phyloP scores from a whole-genome alignment of 2,888 invertebrate species.

The Vesta saturnalis region DNA sequence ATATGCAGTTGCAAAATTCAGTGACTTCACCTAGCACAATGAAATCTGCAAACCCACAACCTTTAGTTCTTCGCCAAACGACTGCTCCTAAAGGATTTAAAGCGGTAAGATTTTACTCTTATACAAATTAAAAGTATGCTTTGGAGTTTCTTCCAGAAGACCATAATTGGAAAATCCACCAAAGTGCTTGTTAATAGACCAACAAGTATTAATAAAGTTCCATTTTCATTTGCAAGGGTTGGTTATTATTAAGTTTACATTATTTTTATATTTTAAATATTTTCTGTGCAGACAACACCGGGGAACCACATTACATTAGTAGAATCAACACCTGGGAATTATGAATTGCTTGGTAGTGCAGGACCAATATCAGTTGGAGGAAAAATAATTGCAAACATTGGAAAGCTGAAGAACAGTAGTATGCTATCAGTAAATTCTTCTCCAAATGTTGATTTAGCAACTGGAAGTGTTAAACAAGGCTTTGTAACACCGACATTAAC shows the following conservation, averaged over 20 bases:
- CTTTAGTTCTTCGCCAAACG: slow-evolving; percentile 31
- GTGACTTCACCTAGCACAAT: slow-evolving; percentile 12
- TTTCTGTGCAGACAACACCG: slow-evolving; percentile 36
- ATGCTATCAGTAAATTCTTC: slow-evolving; percentile 24
- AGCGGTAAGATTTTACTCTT: slow-evolving; percentile 22
- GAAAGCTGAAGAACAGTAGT: slow-evolving; percentile 33
- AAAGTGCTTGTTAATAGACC: slow-evolving; percentile 53
- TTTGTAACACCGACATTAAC: too few species aligned
- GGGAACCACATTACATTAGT: slow-evolving; percentile 53
- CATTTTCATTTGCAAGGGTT: slow-evolving; percentile 39
- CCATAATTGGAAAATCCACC: slow-evolving; percentile 51
- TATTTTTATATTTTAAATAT: neutral
- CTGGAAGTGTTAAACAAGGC: slow-evolving; percentile 18
- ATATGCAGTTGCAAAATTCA: slow-evolving; percentile 20
- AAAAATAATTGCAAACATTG: slow-evolving; percentile 28
- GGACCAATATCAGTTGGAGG: slow-evolving; percentile 40
- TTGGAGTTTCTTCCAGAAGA: slow-evolving; percentile 48
- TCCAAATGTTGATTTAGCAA: neutral
- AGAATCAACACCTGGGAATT: slow-evolving; percentile 55
- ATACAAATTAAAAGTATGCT: neutral
- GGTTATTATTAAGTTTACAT: neutral
- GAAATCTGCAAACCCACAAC: slow-evolving; percentile 19
- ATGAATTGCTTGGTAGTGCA: slow-evolving; percentile 47
- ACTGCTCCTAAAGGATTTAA: slow-evolving; percentile 43
- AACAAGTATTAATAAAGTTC: slow-evolving; percentile 17